Evolutionary conservation across 2,797 vertebrate species (phyloP), one percentile per base, ranked within the genome.

Genomic region (Dendrocincla tyrannina): DNA sequence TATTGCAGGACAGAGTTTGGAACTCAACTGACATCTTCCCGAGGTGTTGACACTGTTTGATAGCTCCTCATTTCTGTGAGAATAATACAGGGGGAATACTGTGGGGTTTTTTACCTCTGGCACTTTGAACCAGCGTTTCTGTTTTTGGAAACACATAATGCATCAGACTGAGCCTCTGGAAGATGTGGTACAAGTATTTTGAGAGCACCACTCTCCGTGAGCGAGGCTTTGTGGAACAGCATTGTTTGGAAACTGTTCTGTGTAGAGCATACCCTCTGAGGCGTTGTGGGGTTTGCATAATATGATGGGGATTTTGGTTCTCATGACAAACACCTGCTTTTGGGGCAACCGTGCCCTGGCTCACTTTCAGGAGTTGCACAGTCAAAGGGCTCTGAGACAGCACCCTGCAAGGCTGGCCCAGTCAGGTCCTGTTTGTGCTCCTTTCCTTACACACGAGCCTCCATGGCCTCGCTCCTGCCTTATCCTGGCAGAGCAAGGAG

Each of bases 221-320:
- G 47, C 20, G 42, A 77, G 33, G 22, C 35, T 74, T 63, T 68
- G 37, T 78, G 62, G 63, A 92, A 55, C 3, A 68, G 0, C 41
- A 4, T 7, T 32, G 14, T 74, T 50, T 88, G 68, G 69, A 67
- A 66, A 32, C 10, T 7, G 33, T 12, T 70, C 23, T 67, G 7
- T 16, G n/a, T 27, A 0, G 30, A 50, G 2, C 13, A 22, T 19
- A 13, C 4, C 5, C 0, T 24, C 17, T 44, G 62, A 78, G 19
- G n/a, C 47, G 17, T 0, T n/a, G 7, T 3, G 64, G 37, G 13
- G 23, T 52, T 50, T 73, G 32, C 28, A 30, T 18, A n/a, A 32
- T 32, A 8, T 0, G 27, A 25, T 70, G 13, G n/a, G 25, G 7
- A 3, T 23, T 83, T 74, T n/a, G 9, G 12, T 25, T 33, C 7